A percentile compares a stretch with the other conserved stretches of the same genome.
phyloP scores from a whole-genome alignment of 1,140 invertebrate species.

The Aphis gossypii region DNA sequence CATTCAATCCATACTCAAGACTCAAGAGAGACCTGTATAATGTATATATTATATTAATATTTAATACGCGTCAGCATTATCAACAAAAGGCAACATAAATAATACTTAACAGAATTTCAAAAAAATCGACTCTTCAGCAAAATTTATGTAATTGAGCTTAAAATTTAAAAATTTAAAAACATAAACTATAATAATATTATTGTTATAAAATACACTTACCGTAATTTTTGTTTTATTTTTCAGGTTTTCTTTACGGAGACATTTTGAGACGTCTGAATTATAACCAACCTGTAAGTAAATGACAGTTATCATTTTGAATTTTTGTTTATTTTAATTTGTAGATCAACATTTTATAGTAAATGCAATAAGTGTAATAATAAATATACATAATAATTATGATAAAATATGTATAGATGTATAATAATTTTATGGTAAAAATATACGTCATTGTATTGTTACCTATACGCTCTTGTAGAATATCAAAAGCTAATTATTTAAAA shows the following conservation, averaged over 20 bases:
- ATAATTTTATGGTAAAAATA: not conserved
- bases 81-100: conserved; percentile 13
- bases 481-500: not conserved
- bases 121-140: not conserved
- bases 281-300: not conserved
- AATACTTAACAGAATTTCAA: not conserved
- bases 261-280: not conserved
- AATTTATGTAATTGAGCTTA: not conserved
- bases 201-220: not conserved
- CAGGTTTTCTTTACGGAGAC: not conserved
- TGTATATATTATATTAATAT: not conserved
- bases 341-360: not conserved
- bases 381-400: not conserved
- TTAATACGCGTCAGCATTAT: not conserved
- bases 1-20: not conserved
- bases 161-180: not conserved
- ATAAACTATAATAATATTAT: not conserved
- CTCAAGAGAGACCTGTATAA: not conserved
- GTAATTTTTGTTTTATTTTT: not conserved
- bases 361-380: no score
- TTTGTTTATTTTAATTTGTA: not conserved
- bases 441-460: not conserved
- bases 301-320: not conserved
- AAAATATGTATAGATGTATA: not conserved
- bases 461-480: not conserved